Evolutionary conservation across 2,797 vertebrate species (phyloP), one percentile per base, ranked within the genome.

Genomic region (Benthosema pterotum): DNA sequence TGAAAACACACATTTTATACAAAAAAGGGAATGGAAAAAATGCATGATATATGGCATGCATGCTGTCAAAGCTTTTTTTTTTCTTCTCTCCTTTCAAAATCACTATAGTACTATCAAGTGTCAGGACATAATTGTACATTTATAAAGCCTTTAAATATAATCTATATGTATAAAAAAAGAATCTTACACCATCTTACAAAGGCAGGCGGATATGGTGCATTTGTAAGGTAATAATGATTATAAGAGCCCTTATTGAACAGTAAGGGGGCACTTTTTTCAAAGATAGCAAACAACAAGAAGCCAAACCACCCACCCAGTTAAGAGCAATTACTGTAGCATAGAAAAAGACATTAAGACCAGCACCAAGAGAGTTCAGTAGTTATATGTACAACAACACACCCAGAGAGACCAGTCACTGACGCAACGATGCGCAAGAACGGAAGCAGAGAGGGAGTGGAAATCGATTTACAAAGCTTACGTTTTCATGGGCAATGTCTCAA

Each of bases 401-500:
- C 74, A 80, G 78, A 78, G 64, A 78, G 22, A 25, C 79, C 65
- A 79, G 83, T 25, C 22, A 25, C 22, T 66, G 32, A 74, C 56
- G 76, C 65, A 75, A 69, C 71, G 67, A 83, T 18, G 32, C 32
- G 32, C 32, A 38, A 38, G 32, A 38, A 38, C 8, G 53, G 43
- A 63, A 15, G 70, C 22, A 38, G 47, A 64, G 63, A 45, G n/a
- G 61, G 56, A 69, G 48, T 63, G 52, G 75, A 70, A 82, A 84
- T 17, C 74, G 83, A 70, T 62, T 58, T 71, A 89, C 89, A 77
- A 66, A 63, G 91, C 94, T 97, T 97, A 97, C 81, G 49, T 96
- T 94, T 96, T 95, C 94, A 95, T 92, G 82, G 91, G 91, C 85
- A 95, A 87, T 91, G 87, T 94, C 91, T 96, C 77, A 76, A 92